These are phyloP conservation scores for Pipa parva DNA, from an alignment of 2,113 vertebrate species.

Conservation along the genomic window DNA sequence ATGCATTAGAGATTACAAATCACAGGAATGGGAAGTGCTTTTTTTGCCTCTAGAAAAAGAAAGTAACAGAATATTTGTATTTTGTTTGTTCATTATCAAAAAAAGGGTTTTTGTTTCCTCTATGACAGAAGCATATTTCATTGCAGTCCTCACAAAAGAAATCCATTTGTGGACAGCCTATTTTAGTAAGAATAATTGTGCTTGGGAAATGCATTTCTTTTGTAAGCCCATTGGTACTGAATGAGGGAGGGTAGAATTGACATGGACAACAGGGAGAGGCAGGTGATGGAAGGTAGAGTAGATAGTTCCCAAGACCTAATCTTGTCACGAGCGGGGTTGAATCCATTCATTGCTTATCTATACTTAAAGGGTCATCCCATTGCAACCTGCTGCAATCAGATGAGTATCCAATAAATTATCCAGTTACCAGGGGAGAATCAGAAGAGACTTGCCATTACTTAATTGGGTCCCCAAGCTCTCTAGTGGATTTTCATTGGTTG, in stretches of 20 bases:
- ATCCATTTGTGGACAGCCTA: slow-evolving; percentile 57
- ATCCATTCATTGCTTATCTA: neutral
- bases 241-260: neutral
- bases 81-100: slow-evolving; percentile 48
- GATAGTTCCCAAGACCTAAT: neutral
- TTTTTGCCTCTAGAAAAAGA: slow-evolving; percentile 45
- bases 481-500: too few species aligned
- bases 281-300: neutral
- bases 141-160: slow-evolving; percentile 33
- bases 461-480: neutral
- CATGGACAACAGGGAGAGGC: neutral
- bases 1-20: slow-evolving; percentile 51
- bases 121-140: slow-evolving; percentile 5
- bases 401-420: too few species aligned
- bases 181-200: slow-evolving; percentile 24
- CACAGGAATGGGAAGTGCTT: slow-evolving; percentile 50
- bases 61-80: slow-evolving; percentile 19
- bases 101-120: slow-evolving; percentile 41
- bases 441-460: neutral
- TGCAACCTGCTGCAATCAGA: too few species aligned
- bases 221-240: neutral
- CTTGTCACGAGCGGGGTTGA: neutral
- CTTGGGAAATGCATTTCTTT: slow-evolving; percentile 25
- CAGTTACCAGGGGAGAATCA: too few species aligned
- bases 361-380: too few species aligned